A percentile compares a stretch with the other conserved stretches of the same genome.
These are phyloP conservation scores for Orchestes rusci DNA, from an alignment of 2,888 invertebrate genomes.

Conservation along the genomic window DNA sequence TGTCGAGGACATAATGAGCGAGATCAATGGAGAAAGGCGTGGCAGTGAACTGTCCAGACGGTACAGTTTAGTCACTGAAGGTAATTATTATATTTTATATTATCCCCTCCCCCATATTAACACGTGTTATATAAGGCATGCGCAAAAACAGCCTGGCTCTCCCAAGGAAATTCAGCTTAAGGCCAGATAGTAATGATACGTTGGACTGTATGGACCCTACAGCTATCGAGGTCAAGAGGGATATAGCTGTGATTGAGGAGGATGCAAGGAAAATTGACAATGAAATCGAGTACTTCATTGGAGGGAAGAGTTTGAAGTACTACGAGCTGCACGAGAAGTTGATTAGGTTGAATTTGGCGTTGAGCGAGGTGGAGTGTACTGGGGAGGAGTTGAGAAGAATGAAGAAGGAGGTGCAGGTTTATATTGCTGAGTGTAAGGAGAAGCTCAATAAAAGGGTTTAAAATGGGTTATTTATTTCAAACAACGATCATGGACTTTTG, in stretches of 20 bases:
- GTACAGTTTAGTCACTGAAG: slow-evolving; percentile 18
- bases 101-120: too few species aligned
- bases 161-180: slow-evolving; percentile 13
- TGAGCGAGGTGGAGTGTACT: slow-evolving; percentile 26
- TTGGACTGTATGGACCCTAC: slow-evolving; percentile 25
- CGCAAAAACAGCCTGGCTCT: slow-evolving; percentile 15
- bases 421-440: slow-evolving; percentile 27
- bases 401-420: slow-evolving; percentile 24
- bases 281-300: slow-evolving; percentile 23
- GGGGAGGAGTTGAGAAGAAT: slow-evolving; percentile 24
- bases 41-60: slow-evolving; percentile 11
- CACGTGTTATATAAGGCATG: too few species aligned
- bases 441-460: slow-evolving; percentile 23
- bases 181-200: slow-evolving; percentile 22
- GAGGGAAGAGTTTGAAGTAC: slow-evolving; percentile 24
- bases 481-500: too few species aligned
- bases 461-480: slow-evolving; percentile 4
- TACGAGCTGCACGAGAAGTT: slow-evolving; percentile 29
- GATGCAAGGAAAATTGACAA: slow-evolving; percentile 20
- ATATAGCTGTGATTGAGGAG: slow-evolving; percentile 22
- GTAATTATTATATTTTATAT: too few species aligned
- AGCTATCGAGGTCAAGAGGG: slow-evolving; percentile 20
- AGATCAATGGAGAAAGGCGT: slow-evolving; percentile 9
- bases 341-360: slow-evolving; percentile 25
- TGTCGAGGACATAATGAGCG: slow-evolving; percentile 16